Evolutionary conservation across 2,888 invertebrate genomes (phyloP).

Genomic region (Xylophagus ater): DNA sequence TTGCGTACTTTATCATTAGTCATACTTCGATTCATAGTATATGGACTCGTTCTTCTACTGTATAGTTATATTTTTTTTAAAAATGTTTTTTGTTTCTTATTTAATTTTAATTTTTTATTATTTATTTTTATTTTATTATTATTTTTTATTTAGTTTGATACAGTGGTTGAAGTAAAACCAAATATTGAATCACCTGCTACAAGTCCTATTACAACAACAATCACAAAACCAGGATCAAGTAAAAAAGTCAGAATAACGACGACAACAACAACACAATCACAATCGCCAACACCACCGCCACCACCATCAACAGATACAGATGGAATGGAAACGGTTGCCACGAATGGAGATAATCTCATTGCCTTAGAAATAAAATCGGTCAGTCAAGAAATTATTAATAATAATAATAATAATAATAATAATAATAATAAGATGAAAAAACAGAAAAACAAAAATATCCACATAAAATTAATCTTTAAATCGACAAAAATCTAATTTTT

Average conservation of each 20-base stretch:
- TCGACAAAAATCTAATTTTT: too few relatives aligned
- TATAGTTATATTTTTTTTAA: not conserved
- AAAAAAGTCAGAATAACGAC: not conserved
- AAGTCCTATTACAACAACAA: not conserved
- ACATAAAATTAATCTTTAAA: too few relatives aligned
- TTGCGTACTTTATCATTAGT: too few relatives aligned
- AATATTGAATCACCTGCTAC: not conserved
- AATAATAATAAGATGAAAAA: too few relatives aligned
- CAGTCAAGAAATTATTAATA: too few relatives aligned
- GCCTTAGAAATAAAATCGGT: too few relatives aligned
- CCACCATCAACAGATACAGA: too few relatives aligned
- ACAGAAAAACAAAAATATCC: too few relatives aligned
- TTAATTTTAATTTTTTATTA: slow-evolving; percentile 10
- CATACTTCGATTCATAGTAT: not conserved
- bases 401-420: too few relatives aligned
- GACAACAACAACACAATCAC: slow-evolving; percentile 1
- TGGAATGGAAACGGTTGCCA: too few relatives aligned
- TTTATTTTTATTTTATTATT: slow-evolving; percentile 7
- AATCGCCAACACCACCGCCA: slow-evolving; percentile 1
- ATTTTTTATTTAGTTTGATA: slow-evolving; percentile 14
- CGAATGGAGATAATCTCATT: too few relatives aligned
- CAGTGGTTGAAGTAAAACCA: slow-evolving; percentile 15
- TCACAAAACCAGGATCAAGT: slow-evolving; percentile 1
- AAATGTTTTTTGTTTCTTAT: slow-evolving; percentile 4
- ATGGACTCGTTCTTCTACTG: not conserved